Evolutionary conservation across 2,797 vertebrate genomes (phyloP), one percentile per base, ranked within the genome.

Genomic region (Odontamblyopus lacepedii): DNA sequence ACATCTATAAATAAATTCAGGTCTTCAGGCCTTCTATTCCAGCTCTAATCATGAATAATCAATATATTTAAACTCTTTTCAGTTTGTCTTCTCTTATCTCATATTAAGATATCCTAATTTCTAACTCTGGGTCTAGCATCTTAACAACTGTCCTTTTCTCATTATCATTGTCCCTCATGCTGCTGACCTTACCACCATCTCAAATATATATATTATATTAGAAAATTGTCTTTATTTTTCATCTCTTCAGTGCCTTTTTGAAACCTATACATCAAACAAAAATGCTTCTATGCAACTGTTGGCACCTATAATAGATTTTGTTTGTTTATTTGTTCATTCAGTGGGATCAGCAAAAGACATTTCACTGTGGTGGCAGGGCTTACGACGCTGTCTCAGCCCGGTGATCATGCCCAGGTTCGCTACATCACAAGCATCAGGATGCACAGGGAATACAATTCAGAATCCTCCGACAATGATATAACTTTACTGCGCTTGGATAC

Each of bases 291-390:
- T 51, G 15, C 50, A 16, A 5, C 19, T 51, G 51, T 11, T 57
- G 23, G 75, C 19, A 16, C 30, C 60, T 62, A 38, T 38, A 62
- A 62, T 35, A 19, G 30, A 63, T n/a, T 35, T 9, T 23, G 23
- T 23, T 23, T 23, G 23, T 23, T 35, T n/a, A 2, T 19, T 74
- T 62, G 75, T 55, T 50, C 70, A 18, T 50, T 50, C 64, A 88
- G 83, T 2, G 2, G 18, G 18, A 56, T 48, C n/a, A 29, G 13
- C 18, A 26, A 2, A 0, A 1, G 1, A 0, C 8, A 67, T 57
- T 78, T 90, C 8, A 59, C 4, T 9, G 84, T 89, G 63, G 72
- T 81, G 73, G 85, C 87, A 1, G 89, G 88, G 60, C 63, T 87
- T 12, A 35, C 65, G 2, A 16, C 16, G 30, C 35, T 81, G 44